Evolutionary conservation across 2,888 invertebrate genomes (phyloP), one percentile per base, ranked within the genome.

Genomic region (Lasioglossum calceatum): DNA sequence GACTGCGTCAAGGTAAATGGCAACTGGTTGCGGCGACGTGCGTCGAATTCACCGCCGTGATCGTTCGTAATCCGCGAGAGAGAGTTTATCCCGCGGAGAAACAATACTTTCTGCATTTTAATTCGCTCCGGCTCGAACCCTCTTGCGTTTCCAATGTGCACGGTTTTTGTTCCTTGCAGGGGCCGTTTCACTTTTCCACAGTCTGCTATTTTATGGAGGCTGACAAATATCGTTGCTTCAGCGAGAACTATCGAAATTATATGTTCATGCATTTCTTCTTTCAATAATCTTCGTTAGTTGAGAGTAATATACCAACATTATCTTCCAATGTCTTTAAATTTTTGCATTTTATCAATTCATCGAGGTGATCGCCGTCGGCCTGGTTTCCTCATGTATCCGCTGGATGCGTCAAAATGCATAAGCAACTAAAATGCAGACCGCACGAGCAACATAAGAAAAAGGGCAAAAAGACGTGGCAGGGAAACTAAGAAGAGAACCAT

Each of bases 21-120:
- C 82, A 83, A 85, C 91, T 88, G 90, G 81, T 89, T 78, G 88
- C 72, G 77, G 58, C 77, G 77, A 89, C 89, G 86, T 72, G 88
- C 61, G 81, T 67, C 74, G 86, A 91, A 91, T 91, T 74, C 58
- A 36, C 64, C 67, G 54, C 7, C 47, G 61, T 64, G 72, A 84
- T 83, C 81, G 86, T 84, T 90, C 82, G 85, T 85, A 83, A 88
- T 82, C 81, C 72, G 75, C 12, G 77, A 32, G 32, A 8, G 67
- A 32, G 39, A 70, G 23, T 42, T 42, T 39, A 36, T 67, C 14
- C 36, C 23, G 7, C 8, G 12, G 61, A 27, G 70, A 39, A 70
- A 42, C 39, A 19, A 14, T 32, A 39, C 19, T 47, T 19, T n/a
- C 32, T 14, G 36, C 12, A 4, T 58, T 78, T 70, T 73, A 76